Conservation (phyloP, 2,113 vertebrate genomes). For the Orycteropus afer region DNA sequence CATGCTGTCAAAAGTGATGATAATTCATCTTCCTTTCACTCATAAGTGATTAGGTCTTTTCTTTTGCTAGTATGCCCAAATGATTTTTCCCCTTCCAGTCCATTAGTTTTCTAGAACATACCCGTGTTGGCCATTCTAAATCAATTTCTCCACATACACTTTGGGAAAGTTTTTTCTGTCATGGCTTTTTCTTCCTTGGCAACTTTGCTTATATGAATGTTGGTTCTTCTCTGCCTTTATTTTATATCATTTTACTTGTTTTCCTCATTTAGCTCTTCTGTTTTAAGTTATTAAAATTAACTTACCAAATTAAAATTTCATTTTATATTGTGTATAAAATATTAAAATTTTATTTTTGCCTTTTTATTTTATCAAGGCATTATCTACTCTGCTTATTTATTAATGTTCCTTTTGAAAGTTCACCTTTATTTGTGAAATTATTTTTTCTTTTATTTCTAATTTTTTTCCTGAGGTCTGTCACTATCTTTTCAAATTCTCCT, state of each 20-base stretch:
- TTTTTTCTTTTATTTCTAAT: not conserved
- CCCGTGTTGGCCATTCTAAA: not conserved
- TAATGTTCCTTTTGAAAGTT: not conserved
- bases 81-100: not conserved
- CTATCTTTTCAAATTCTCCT: not conserved
- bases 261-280: not conserved
- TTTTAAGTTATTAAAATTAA: too few species aligned
- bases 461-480: not conserved
- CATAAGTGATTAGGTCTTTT: not conserved
- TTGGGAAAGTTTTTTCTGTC: not conserved
- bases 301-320: too few species aligned
- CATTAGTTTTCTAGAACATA: not conserved
- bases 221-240: not conserved
- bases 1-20: not conserved
- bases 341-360: not conserved
- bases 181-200: not conserved
- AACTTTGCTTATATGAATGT: not conserved
- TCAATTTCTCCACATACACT: not conserved
- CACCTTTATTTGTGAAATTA: not conserved
- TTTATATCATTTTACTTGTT: not conserved
- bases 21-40: not conserved
- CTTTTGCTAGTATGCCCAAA: not conserved
- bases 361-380: not conserved
- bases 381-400: not conserved
- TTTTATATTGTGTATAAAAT: not conserved